Percentiles rank a stretch among this genome's conserved stretches.
These are phyloP conservation scores for Pseudolaguvia tuberculata DNA, from an alignment of 2,113 vertebrate species.

Conservation along the genomic window DNA sequence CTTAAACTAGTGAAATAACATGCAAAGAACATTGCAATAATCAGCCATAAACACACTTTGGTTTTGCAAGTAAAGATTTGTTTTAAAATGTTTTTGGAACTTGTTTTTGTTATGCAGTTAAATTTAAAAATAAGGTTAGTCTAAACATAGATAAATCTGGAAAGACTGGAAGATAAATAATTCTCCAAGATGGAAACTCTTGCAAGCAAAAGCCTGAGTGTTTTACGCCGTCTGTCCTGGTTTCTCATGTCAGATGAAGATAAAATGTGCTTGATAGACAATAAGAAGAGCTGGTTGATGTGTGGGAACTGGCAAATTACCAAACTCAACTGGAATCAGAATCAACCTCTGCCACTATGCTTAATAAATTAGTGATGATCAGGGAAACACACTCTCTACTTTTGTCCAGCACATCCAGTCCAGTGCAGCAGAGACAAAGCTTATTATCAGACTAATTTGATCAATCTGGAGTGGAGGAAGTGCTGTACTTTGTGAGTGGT, in stretches of 20 bases:
- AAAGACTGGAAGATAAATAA: not conserved
- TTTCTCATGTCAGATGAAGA: not conserved
- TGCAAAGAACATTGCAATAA: not conserved
- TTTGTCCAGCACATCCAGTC: not conserved
- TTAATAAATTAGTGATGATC: not conserved
- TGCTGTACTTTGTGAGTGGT: not conserved
- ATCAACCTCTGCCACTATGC: not conserved
- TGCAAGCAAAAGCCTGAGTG: not conserved
- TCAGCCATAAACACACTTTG: not conserved
- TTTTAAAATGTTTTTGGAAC: not conserved
- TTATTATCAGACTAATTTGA: no score
- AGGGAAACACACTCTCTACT: no score
- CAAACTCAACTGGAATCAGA: not conserved
- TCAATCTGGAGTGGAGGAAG: not conserved
- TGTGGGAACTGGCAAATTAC: not conserved
- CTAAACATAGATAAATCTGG: not conserved
- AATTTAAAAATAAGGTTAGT: not conserved
- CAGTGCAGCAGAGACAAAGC: not conserved
- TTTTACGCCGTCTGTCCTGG: not conserved
- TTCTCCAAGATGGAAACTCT: not conserved
- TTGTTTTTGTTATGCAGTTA: not conserved
- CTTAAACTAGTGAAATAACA: not conserved
- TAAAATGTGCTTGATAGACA: not conserved
- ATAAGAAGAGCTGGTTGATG: not conserved
- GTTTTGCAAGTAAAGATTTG: not conserved